Percentiles rank a stretch among this genome's conserved stretches.
phyloP scores from a whole-genome alignment of 1,140 invertebrate genomes.

The Pseudomyrmex dendroicus region DNA sequence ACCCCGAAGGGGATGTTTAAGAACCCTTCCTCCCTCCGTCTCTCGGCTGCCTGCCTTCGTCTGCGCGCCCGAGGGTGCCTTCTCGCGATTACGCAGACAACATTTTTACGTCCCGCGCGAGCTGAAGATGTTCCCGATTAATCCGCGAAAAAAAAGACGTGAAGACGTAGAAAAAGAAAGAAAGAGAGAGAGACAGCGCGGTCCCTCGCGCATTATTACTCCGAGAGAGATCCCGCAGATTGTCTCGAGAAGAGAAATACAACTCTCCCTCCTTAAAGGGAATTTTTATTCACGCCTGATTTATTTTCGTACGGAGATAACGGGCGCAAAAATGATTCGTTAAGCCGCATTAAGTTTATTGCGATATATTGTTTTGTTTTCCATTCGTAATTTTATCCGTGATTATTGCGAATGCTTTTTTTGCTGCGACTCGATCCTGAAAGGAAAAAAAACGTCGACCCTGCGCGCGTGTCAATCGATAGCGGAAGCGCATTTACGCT shows the following conservation, averaged over 20 bases:
- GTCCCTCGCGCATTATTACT: conserved; percentile 42
- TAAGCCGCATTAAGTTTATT: conserved; percentile 13
- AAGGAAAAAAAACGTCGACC: conserved; percentile 46
- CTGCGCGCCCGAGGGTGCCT: conserved; percentile 24
- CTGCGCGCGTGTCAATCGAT: conserved; percentile 51
- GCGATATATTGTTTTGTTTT: neutral
- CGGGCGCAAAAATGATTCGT: neutral
- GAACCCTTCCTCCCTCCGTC: conserved; percentile 49
- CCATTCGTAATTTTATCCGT: neutral
- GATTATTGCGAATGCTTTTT: conserved; percentile 11
- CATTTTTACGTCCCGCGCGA: conserved; percentile 40
- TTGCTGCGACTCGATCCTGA: conserved; percentile 51
- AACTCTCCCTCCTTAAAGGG: neutral
- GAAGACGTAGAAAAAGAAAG: neutral
- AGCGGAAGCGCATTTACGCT: neutral
- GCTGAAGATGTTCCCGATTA: conserved; percentile 52
- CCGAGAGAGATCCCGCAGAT: conserved; percentile 35
- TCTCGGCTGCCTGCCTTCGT: neutral
- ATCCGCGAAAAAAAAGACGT: conserved; percentile 12
- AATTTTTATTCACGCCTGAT: conserved; percentile 42
- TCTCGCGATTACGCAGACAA: conserved; percentile 72
- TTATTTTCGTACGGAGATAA: conserved; percentile 24
- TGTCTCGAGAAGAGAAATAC: conserved; percentile 18
- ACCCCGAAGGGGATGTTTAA: conserved; percentile 78
- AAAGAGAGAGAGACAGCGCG: no score